Conservation (phyloP, 2,113 vertebrate genomes). For the Zonotrichia leucophrys region DNA sequence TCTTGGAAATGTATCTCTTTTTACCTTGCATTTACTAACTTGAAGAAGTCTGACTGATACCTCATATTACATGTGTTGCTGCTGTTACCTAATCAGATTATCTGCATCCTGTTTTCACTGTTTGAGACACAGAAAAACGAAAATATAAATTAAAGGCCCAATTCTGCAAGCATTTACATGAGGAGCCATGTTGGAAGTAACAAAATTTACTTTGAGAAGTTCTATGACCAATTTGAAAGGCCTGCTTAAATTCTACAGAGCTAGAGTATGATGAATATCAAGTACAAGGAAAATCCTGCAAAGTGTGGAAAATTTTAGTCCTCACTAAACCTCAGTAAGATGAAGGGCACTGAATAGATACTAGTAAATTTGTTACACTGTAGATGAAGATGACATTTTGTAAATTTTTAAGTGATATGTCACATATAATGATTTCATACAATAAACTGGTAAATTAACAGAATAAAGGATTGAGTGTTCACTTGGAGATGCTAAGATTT, state of each 20-base stretch:
- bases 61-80: neutral
- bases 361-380: neutral
- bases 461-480: neutral
- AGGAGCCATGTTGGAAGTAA: neutral
- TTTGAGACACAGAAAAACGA: neutral
- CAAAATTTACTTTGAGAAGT: neutral
- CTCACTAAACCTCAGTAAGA: neutral
- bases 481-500: neutral
- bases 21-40: neutral
- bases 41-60: neutral
- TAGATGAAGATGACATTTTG: neutral
- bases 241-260: conserved; percentile 13
- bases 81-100: neutral
- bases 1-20: neutral
- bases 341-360: neutral
- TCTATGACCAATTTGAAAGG: neutral
- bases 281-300: neutral
- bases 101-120: neutral
- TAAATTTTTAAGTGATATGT: conserved; percentile 36
- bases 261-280: conserved; percentile 6
- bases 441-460: neutral
- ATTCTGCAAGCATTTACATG: neutral
- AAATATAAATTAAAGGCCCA: neutral
- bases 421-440: neutral
- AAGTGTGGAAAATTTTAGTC: neutral